These are phyloP conservation scores for Pelagia noctiluca DNA, from an alignment of 30 jellyfish, hydroid and myxozoan species.

Conservation along the genomic window DNA sequence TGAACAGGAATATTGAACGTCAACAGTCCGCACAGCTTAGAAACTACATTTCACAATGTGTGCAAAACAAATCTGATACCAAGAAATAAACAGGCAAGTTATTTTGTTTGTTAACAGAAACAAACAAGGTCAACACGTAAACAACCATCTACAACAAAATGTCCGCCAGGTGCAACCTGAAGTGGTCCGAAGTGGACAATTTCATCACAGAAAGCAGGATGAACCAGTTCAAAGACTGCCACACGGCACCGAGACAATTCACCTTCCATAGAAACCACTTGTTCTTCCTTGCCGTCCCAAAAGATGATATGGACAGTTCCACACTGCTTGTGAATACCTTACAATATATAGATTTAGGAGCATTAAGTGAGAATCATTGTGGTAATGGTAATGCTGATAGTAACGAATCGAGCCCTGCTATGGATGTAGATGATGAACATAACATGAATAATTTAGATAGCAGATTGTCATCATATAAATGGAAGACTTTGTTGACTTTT, in stretches of 20 bases:
- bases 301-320: constrained; percentile 9
- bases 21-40: too few relatives aligned
- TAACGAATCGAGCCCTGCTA: background rate
- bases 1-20: too few relatives aligned
- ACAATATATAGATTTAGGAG: constrained; percentile 59
- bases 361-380: constrained; percentile 23
- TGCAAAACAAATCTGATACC: too few relatives aligned
- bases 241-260: constrained; percentile 67
- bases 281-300: constrained; percentile 82
- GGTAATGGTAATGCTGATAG: background rate
- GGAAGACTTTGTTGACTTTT: constrained; percentile 52
- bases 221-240: constrained; percentile 31
- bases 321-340: constrained; percentile 76
- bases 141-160: too few relatives aligned
- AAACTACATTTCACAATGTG: too few relatives aligned
- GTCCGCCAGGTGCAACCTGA: constrained; percentile 8
- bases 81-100: too few relatives aligned
- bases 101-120: too few relatives aligned
- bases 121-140: too few relatives aligned
- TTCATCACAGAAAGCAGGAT: constrained; percentile 20
- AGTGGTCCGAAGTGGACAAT: constrained; percentile 32
- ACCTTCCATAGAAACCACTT: constrained; percentile 72
- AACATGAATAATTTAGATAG: background rate
- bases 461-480: constrained; percentile 13
- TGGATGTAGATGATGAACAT: constrained; percentile 13